Base-by-base conservation (phyloP, 1,140 invertebrate genomes). In the Hycleus cichorii region DNA sequence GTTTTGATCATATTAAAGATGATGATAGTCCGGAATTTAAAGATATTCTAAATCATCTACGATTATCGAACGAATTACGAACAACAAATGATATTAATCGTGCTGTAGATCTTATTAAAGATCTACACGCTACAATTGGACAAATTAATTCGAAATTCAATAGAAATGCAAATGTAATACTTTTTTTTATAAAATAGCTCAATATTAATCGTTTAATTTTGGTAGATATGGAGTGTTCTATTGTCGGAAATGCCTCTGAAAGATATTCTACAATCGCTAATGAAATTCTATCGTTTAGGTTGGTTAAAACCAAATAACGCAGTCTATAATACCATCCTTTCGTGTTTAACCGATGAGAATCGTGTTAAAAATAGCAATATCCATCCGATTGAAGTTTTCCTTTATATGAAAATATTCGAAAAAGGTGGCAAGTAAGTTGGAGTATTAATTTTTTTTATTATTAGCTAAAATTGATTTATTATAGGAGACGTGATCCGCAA, bases 351-450 rank as follows among this genome's bases (percentile, higher is more conserved):
- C 10, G 70, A 75, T 65, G 60, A 75, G 58, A 68, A 74, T 9
- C 71, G 72, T 45, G 69, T 86, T 24, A 64, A 71, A 11, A 60
- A 67, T 9, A 76, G 77, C 4, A 74, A 77, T 54, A 69, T 86
- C 55, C 81, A 85, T 64, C 85, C 85, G 2, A 76, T 81, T 49
- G 72, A 78, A 47, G 71, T 86, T 46, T 77, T 83, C 24, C 70
- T 83, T 53, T 78, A 79, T 2, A 64, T 80, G 47, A 76, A 75
- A 51, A 77, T 78, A 58, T 85, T 86, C 58, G 76, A 78, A 69
- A 78, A 80, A 54, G 74, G 71, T 11, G 83, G 82, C 63, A 79
- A 72, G 70, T 72, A 64, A 63, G 68, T 66, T 42, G 7, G 2
- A 32, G 7, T 32, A 32, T 5, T 32, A 32, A 32, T 32, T 32